These are phyloP conservation scores for Phyllotis vaccarum DNA, from an alignment of 2,797 vertebrate genomes.

Conservation along the genomic window DNA sequence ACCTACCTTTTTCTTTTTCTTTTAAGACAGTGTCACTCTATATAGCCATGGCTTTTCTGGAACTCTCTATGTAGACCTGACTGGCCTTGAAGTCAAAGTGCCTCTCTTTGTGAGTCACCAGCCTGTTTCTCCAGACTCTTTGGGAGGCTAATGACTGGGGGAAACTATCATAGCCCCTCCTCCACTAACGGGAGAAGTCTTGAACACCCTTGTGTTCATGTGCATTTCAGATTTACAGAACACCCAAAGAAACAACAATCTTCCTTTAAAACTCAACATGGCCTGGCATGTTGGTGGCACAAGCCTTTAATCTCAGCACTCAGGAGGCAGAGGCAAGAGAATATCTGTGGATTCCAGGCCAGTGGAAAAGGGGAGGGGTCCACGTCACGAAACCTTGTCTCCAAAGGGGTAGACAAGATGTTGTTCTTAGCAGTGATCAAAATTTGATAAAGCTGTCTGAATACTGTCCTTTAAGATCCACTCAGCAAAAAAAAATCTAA, in stretches of 20 bases:
- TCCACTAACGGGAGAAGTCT: conserved; percentile 54
- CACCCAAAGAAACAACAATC: conserved; percentile 4
- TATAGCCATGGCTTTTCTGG: too few relatives aligned
- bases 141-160: not conserved
- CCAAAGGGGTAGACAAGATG: not conserved
- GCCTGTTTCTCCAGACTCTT: not conserved
- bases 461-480: not conserved
- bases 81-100: not conserved
- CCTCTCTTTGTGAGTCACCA: not conserved
- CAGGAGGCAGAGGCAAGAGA: not conserved
- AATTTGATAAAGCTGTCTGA: conserved; percentile 24
- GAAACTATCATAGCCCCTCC: conserved; percentile 58
- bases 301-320: not conserved
- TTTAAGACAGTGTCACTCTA: too few relatives aligned
- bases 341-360: not conserved
- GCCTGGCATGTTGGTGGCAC: not conserved
- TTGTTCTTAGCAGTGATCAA: conserved; percentile 48
- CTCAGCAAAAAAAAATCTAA: not conserved
- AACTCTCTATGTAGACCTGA: too few relatives aligned
- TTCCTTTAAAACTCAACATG: not conserved
- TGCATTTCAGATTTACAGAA: conserved; percentile 53
- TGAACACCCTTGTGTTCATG: conserved; percentile 54
- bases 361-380: not conserved
- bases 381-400: not conserved
- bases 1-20: too few relatives aligned